Base-by-base conservation (phyloP, 2,888 invertebrate genomes). In the Blomia tropicalis region DNA sequence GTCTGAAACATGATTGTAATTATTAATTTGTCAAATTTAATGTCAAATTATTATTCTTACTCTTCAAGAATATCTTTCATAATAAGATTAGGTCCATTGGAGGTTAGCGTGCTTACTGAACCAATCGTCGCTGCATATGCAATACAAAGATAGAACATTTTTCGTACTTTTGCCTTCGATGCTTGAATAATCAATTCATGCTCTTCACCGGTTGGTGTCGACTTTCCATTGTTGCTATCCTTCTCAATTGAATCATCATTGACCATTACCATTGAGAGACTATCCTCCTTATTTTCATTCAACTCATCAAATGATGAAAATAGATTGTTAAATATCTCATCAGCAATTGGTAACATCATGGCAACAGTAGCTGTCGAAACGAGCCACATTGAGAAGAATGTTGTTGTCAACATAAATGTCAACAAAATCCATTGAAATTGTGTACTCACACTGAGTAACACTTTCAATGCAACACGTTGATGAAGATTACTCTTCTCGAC, bases 321-420 rank as follows among this genome's bases (percentile, higher is more conserved):
- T 32, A 65, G 27, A 60, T 65, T 58, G 4, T 58, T 29, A 14
- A 65, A 30, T 14, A 65, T 65, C 19, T 66, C 65, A 58, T 64
- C 62, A 11, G 62, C 62, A 41, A 65, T 65, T 4, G 65, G 65
- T 30, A 65, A 58, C 61, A 65, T 65, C 65, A 65, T 66, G 2
- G 65, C 65, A 2, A 65, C 60, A 14, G 65, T 62, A 23, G 65
- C 65, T 58, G 64, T 62, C 29, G 36, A 56, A 11, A 58, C 60
- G 32, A 64, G 62, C 61, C 61, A 62, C 62, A 63, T 63, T 5
- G 59, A 56, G 36, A 64, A 47, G 23, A 58, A 53, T 43, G 56
- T 56, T 23, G 64, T 64, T 19, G 51, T 64, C 23, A 63, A 2
- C 64, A 64, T 64, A 29, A 64, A 64, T 11, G 58, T 43, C 2